These are phyloP conservation scores for Scomber colias DNA, from an alignment of 2,113 vertebrate genomes.

Conservation along the genomic window DNA sequence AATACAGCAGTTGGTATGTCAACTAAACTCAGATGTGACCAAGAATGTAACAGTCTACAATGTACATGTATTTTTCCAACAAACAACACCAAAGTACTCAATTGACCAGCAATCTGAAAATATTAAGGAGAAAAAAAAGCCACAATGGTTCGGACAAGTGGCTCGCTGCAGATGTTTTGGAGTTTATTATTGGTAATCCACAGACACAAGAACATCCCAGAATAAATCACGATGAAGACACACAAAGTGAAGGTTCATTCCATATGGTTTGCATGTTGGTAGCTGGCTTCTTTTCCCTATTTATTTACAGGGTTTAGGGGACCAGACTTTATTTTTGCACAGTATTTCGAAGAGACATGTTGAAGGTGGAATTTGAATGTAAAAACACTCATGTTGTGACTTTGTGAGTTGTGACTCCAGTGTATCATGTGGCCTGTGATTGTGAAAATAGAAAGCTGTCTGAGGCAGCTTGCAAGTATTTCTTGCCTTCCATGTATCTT, in stretches of 20 bases:
- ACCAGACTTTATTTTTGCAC: constrained; percentile 63
- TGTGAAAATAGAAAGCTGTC: constrained; percentile 37
- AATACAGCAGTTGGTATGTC: constrained; percentile 13
- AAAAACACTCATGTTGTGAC: constrained; percentile 48
- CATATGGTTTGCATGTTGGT: constrained; percentile 47
- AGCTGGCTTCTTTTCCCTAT: constrained; percentile 53
- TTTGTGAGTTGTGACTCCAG: constrained; percentile 22
- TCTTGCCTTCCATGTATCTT: constrained; percentile 44
- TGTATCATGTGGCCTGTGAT: constrained; percentile 24
- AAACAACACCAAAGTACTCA: constrained; percentile 22
- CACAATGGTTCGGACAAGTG: constrained; percentile 10
- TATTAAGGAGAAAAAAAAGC: not conserved
- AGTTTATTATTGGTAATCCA: constrained; percentile 68
- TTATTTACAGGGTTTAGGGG: constrained; percentile 56
- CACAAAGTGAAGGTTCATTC: constrained; percentile 58
- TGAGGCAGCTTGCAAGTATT: constrained; percentile 37
- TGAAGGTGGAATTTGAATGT: constrained; percentile 51
- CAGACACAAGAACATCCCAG: constrained; percentile 63
- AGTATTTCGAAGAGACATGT: constrained; percentile 56
- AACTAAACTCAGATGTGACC: constrained; percentile 35
- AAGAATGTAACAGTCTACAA: constrained; percentile 11
- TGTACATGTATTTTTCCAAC: constrained; percentile 22
- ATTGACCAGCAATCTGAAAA: constrained; percentile 15
- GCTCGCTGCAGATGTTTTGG: constrained; percentile 53
- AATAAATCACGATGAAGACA: constrained; percentile 65